Base-by-base conservation (phyloP, 2,797 vertebrate genomes). In the Myioborus melanocephalus region DNA sequence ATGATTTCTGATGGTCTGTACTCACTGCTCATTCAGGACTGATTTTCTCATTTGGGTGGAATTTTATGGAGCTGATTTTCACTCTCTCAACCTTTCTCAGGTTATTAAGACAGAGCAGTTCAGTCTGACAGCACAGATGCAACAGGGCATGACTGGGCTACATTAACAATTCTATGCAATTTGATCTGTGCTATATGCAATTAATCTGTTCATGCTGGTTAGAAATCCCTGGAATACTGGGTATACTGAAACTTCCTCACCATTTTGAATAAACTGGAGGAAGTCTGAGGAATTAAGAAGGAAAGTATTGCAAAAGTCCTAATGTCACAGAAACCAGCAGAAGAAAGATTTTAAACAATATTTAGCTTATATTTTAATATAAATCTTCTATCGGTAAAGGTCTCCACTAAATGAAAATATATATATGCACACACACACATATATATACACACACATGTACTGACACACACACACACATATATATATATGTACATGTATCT, bases 21-120 rank as follows among this genome's bases (percentile, higher is more conserved):
- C 89, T 91, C 89, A 87, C 52, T 2, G 8, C 55, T 90, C 88
- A 83, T 43, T 7, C 5, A 95, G 46, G 72, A 56, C 57, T 91
- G 93, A 93, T 95, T 96, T 96, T 89, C 89, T 87, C 64, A 93
- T 92, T 94, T 93, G 72, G 56, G 64, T 80, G 69, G 75, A 71
- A 78, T 72, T 95, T 89, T 89, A 68, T 15, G n/a, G 84, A 93
- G 78, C 53, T 75, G 89, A 89, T 83, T 95, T 73, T 71, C 39
- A 57, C 49, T 79, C 77, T 61, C 39, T 55, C 89, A 91, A 19
- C 35, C 55, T 76, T 73, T 87, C 61, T 83, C 3, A 24, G 28
- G 22, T 94, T 89, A 84, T 90, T 83, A 93, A 92, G 56, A 91
- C 39, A 93, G 64, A 85, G 26, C 50, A 66, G 41, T 23, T 92